Conservation (phyloP, 2,888 invertebrate species). For the Amphimallon solstitiale region DNA sequence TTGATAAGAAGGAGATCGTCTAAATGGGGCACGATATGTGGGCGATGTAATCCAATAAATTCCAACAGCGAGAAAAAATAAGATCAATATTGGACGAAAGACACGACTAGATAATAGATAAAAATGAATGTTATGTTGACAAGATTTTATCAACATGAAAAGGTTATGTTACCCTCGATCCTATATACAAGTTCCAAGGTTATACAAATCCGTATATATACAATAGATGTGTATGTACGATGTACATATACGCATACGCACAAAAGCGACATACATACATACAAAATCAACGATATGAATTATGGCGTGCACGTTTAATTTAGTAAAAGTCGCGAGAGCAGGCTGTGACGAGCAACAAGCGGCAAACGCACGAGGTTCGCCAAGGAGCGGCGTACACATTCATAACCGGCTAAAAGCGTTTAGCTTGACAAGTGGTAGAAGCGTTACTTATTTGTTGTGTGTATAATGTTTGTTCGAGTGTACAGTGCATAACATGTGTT, state of each 20-base stretch:
- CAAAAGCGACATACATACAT: conserved; percentile 24
- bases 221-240: conserved; percentile 6
- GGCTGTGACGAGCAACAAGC: conserved; percentile 27
- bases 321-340: conserved; percentile 20
- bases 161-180: background rate
- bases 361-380: conserved; percentile 21
- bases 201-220: background rate
- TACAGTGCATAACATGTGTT: too few species aligned
- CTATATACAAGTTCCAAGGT: background rate
- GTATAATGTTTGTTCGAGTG: background rate
- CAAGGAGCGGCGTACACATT: background rate
- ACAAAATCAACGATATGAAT: conserved; percentile 14
- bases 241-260: background rate
- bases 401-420: background rate
- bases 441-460: too few species aligned
- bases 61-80: background rate
- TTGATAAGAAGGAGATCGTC: background rate
- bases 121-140: conserved; percentile 23
- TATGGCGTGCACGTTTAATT: conserved; percentile 34
- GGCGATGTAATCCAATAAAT: conserved; percentile 5
- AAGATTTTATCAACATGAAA: conserved; percentile 10
- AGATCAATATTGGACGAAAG: conserved; percentile 22
- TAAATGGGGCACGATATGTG: background rate
- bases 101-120: conserved; percentile 24
- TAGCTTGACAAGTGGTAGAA: too few species aligned